Percentiles rank a stretch among this genome's conserved stretches.
phyloP scores from a whole-genome alignment of 2,888 invertebrate species.

The Candidula unifasciata region DNA sequence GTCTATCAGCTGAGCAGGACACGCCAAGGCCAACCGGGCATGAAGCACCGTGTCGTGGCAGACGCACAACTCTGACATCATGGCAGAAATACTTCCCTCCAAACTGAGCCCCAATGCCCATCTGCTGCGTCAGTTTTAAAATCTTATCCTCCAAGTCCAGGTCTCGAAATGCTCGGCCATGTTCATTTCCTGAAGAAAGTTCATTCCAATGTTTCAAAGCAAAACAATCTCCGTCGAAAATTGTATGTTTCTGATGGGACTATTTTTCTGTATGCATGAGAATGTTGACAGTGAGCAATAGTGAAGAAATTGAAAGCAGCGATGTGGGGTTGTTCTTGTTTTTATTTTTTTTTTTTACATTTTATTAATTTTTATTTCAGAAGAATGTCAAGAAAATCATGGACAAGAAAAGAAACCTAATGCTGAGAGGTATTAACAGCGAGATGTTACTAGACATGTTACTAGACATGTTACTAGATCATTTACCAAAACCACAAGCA shows the following conservation, averaged over 20 bases:
- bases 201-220: not conserved
- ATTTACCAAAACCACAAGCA: too few relatives aligned
- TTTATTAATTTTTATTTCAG: too few relatives aligned
- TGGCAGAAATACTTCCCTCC: slow-evolving; percentile 79
- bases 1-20: slow-evolving; percentile 78
- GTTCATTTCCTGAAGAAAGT: slow-evolving; percentile 74
- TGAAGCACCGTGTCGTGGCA: slow-evolving; percentile 78
- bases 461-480: too few relatives aligned
- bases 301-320: too few relatives aligned
- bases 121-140: slow-evolving; percentile 71
- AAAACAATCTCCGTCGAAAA: not conserved
- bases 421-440: too few relatives aligned
- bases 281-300: too few relatives aligned
- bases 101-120: slow-evolving; percentile 78
- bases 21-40: slow-evolving; percentile 78
- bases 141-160: slow-evolving; percentile 73
- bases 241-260: not conserved
- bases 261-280: too few relatives aligned
- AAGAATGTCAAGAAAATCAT: too few relatives aligned
- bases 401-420: too few relatives aligned
- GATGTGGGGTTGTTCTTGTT: too few relatives aligned
- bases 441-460: too few relatives aligned
- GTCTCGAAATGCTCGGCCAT: slow-evolving; percentile 77
- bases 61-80: slow-evolving; percentile 77
- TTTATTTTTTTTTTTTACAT: too few relatives aligned